Evolutionary conservation across 2,113 vertebrate genomes (phyloP).

Genomic region (Grammomys dolichurus): DNA sequence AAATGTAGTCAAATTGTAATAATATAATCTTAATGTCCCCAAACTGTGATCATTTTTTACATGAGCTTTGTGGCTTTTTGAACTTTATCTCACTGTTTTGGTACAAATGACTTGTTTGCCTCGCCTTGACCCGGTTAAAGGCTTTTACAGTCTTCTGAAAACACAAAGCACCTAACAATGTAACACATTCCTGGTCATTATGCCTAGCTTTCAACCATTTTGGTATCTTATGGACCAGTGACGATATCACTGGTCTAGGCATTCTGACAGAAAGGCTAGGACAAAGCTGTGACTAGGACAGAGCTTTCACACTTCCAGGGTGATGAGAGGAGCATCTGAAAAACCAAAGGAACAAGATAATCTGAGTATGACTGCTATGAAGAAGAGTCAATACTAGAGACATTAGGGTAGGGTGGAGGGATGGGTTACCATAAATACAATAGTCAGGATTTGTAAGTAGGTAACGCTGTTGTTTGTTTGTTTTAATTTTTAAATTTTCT

Average conservation of each 20-base stretch:
- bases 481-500: too few species aligned
- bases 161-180: neutral
- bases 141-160: conserved; percentile 39
- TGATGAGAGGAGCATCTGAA: neutral
- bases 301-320: neutral
- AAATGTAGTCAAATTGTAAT: conserved; percentile 11
- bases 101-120: conserved; percentile 8
- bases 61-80: conserved; percentile 1
- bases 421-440: neutral
- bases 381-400: neutral
- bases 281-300: neutral
- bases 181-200: neutral
- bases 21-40: conserved; percentile 17
- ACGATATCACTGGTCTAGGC: neutral
- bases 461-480: neutral
- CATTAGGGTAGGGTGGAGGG: neutral
- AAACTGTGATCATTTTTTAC: conserved; percentile 13
- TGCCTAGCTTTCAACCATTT: neutral
- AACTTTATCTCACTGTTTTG: conserved; percentile 31
- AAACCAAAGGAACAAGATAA: neutral
- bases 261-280: neutral
- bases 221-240: neutral
- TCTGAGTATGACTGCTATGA: neutral
- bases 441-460: conserved; percentile 25
- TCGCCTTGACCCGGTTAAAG: conserved; percentile 32